A percentile compares a stretch with the other conserved stretches of the same genome.
These are phyloP conservation scores for Leucosticte australis DNA, from an alignment of 2,113 vertebrate genomes.

Conservation along the genomic window DNA sequence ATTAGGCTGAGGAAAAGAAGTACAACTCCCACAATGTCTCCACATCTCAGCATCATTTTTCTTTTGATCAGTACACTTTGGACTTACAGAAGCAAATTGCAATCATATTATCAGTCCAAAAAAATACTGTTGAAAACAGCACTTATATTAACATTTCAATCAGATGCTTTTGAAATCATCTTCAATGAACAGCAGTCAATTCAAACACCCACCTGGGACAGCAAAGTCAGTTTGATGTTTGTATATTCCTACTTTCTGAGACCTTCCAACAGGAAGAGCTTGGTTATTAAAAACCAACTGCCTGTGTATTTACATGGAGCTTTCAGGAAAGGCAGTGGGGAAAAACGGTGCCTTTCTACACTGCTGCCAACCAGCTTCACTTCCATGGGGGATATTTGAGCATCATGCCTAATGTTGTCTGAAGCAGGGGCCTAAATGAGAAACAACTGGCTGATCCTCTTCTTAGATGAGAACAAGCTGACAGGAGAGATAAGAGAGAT, in stretches of 20 bases:
- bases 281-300: neutral
- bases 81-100: neutral
- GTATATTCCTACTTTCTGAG: neutral
- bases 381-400: neutral
- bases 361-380: neutral
- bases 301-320: neutral
- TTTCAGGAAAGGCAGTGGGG: neutral
- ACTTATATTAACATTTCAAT: neutral
- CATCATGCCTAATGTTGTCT: neutral
- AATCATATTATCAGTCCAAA: neutral
- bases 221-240: neutral
- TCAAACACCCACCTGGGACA: neutral
- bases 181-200: neutral
- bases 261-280: neutral
- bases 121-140: neutral
- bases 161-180: slow-evolving; percentile 2
- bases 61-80: neutral
- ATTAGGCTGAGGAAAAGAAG: neutral
- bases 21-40: neutral
- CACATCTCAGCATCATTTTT: neutral
- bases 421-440: neutral
- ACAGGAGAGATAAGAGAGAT: neutral
- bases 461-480: slow-evolving; percentile 10
- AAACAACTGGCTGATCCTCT: slow-evolving; percentile 27
- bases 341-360: neutral